These are phyloP conservation scores for Erinaceus europaeus DNA, from an alignment of 2,113 vertebrate genomes.

Conservation along the genomic window DNA sequence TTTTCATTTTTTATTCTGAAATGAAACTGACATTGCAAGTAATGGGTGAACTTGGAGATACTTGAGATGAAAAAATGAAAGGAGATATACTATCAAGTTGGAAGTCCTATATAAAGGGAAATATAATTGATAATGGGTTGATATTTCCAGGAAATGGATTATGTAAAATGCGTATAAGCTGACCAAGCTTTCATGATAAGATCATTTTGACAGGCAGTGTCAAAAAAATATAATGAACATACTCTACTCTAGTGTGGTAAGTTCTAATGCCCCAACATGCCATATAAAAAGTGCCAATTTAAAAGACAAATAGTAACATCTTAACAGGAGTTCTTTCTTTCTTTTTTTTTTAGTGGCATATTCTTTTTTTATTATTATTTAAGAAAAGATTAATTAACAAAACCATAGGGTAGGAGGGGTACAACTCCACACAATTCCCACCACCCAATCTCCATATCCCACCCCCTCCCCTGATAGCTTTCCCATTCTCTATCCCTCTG, in stretches of 20 bases:
- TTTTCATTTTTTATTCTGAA: neutral
- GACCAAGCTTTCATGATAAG: neutral
- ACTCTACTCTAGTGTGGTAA: neutral
- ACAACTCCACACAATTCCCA: too few relatives aligned
- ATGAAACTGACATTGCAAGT: neutral
- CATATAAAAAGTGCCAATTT: neutral
- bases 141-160: neutral
- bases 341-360: too few relatives aligned
- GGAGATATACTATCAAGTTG: too few relatives aligned
- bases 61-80: neutral
- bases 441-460: too few relatives aligned
- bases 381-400: too few relatives aligned
- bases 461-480: too few relatives aligned
- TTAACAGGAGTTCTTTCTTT: neutral
- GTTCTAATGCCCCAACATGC: neutral
- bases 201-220: neutral
- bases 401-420: too few relatives aligned
- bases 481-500: too few relatives aligned
- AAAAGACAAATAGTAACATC: neutral
- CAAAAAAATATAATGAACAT: neutral
- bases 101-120: neutral
- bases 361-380: too few relatives aligned
- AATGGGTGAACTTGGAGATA: too few relatives aligned
- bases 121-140: neutral
- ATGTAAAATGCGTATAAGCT: neutral